Evolutionary conservation across 2,888 invertebrate genomes (phyloP).

Genomic region (Parochlus steinenii): DNA sequence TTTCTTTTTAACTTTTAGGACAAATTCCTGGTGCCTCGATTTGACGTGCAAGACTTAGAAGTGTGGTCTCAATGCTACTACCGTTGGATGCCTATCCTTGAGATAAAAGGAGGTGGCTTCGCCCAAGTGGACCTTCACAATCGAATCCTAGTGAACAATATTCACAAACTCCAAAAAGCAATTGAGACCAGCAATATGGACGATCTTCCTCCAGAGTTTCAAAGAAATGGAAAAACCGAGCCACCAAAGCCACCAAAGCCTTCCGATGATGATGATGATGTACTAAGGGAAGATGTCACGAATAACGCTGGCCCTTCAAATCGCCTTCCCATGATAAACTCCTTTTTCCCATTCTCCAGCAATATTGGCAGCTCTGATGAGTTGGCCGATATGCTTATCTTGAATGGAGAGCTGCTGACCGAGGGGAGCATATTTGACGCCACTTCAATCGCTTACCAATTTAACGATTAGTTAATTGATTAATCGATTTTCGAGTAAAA

Average conservation of each 20-base stretch:
- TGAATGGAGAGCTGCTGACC: slow-evolving; percentile 25
- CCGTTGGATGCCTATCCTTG: slow-evolving; percentile 71
- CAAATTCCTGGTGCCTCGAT: slow-evolving; percentile 33
- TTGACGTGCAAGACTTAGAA: slow-evolving; percentile 40
- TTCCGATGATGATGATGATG: background rate
- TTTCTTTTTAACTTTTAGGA: slow-evolving; percentile 17
- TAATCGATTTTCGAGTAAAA: no score
- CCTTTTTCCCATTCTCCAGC: slow-evolving; percentile 30
- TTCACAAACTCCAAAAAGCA: slow-evolving; percentile 27
- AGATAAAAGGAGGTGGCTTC: slow-evolving; percentile 33
- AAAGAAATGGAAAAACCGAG: slow-evolving; percentile 5
- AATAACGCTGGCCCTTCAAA: slow-evolving; percentile 17
- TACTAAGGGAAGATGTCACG: slow-evolving; percentile 8
- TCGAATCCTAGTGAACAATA: slow-evolving; percentile 26
- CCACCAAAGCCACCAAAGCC: slow-evolving; percentile 2
- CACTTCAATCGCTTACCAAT: slow-evolving; percentile 27
- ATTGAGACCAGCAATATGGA: slow-evolving; percentile 26
- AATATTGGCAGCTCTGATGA: slow-evolving; percentile 25
- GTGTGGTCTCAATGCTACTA: slow-evolving; percentile 84
- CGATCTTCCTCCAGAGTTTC: slow-evolving; percentile 20
- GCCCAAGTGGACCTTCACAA: slow-evolving; percentile 29
- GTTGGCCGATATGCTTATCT: slow-evolving; percentile 26
- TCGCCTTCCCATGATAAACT: slow-evolving; percentile 25
- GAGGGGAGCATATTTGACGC: slow-evolving; percentile 29
- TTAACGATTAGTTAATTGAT: no score